Evolutionary conservation across 2,888 invertebrate genomes (phyloP).

Genomic region (Metalampra italica): DNA sequence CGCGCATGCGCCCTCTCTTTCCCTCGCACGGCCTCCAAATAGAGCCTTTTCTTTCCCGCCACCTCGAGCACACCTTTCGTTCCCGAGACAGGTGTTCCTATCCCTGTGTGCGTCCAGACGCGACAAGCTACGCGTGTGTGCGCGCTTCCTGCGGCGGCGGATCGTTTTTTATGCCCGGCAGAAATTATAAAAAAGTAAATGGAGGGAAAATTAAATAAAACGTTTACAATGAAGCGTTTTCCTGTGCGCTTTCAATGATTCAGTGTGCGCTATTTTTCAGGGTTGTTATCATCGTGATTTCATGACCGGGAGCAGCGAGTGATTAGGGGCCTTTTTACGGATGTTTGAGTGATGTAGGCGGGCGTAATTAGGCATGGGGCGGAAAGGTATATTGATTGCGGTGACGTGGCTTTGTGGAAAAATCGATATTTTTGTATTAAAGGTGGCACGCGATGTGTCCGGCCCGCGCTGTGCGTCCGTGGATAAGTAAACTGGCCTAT

Average conservation of each 20-base stretch:
- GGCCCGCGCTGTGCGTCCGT: slow-evolving; percentile 57
- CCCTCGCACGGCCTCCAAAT: slow-evolving; percentile 38
- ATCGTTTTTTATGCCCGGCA: slow-evolving; percentile 77
- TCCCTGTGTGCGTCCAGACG: slow-evolving; percentile 69
- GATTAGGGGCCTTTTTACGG: slow-evolving; percentile 65
- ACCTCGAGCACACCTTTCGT: slow-evolving; percentile 74
- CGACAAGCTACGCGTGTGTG: slow-evolving; percentile 49
- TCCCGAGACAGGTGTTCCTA: slow-evolving; percentile 76
- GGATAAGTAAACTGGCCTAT: slow-evolving; percentile 66
- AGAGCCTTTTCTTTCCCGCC: slow-evolving; percentile 49
- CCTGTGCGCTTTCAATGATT: slow-evolving; percentile 76
- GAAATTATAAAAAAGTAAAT: slow-evolving; percentile 78
- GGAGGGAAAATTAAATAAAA: slow-evolving; percentile 79
- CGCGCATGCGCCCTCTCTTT: slow-evolving; percentile 65
- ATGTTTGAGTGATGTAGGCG: slow-evolving; percentile 74
- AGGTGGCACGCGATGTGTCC: slow-evolving; percentile 75
- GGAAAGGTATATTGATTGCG: slow-evolving; percentile 78
- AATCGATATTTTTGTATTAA: slow-evolving; percentile 77
- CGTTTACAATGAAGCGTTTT: slow-evolving; percentile 78
- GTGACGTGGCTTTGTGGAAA: slow-evolving; percentile 75
- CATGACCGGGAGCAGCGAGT: slow-evolving; percentile 28
- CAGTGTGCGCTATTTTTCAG: slow-evolving; percentile 71
- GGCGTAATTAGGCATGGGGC: slow-evolving; percentile 75
- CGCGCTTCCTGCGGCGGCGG: slow-evolving; percentile 71
- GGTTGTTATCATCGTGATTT: slow-evolving; percentile 49